phyloP scores from a whole-genome alignment of 1,140 invertebrate genomes.

The Ericerus pela region DNA sequence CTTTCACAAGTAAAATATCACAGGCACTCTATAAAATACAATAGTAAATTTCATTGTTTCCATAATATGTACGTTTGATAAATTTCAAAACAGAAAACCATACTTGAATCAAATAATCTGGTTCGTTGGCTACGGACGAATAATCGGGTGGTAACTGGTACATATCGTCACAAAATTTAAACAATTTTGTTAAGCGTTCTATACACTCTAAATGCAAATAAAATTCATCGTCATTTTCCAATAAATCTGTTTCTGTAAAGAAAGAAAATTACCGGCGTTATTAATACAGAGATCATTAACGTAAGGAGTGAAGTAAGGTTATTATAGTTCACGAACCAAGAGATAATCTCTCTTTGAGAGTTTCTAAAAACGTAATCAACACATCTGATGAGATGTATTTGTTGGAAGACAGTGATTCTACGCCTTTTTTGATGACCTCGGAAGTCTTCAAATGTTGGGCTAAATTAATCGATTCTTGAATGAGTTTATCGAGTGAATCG shows the following conservation, averaged over 20 bases:
- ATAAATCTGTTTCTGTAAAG: conserved; percentile 28
- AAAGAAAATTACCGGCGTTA: not conserved
- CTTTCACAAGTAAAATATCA: conserved; percentile 16
- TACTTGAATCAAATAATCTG: conserved; percentile 18
- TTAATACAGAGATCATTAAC: not conserved
- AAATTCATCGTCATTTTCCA: conserved; percentile 25
- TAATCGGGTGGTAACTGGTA: conserved; percentile 31
- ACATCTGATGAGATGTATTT: conserved; percentile 41
- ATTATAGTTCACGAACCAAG: not conserved
- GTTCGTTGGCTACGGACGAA: conserved; percentile 25
- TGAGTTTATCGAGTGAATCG: conserved; percentile 35
- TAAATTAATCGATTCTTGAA: conserved; percentile 36
- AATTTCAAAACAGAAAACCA: not conserved
- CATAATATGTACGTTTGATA: not conserved
- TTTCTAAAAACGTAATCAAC: conserved; percentile 25
- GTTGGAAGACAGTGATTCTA: conserved; percentile 51
- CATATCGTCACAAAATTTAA: conserved; percentile 29
- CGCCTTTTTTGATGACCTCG: conserved; percentile 49
- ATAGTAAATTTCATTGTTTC: not conserved
- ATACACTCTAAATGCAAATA: conserved; percentile 28
- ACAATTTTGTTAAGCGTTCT: conserved; percentile 32
- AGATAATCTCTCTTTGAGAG: conserved; percentile 8
- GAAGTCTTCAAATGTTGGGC: conserved; percentile 54
- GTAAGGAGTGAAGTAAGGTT: conserved; percentile 14
- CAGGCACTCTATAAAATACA: conserved; percentile 15